Base-by-base conservation (phyloP, 2,797 vertebrate genomes). In the Acanthornis magna region DNA sequence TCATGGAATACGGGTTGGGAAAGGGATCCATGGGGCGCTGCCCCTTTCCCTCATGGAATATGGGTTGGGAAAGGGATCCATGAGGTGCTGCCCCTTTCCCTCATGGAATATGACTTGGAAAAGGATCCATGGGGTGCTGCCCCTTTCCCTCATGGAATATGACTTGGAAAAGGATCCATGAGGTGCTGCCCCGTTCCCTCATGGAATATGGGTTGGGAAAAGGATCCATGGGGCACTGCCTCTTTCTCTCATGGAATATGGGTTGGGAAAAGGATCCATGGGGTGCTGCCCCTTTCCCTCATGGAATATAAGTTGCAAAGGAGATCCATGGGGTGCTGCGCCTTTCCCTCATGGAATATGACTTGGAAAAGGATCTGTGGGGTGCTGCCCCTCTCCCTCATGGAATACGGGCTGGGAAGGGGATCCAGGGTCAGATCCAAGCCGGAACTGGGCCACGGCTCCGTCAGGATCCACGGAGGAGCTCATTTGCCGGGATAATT, bases 401-500 rank as follows among this genome's bases (percentile, higher is more conserved):
- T 11, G 55, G 40, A 40, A 10, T 27, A 38, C 38, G 11, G 38
- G 6, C 11, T 4, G 27, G 54, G 26, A 32, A 38, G 38, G 38
- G 38, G 34, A 54, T n/a, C 7, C n/a, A 25, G 23, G 67, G 34
- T n/a, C 16, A 19, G 89, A 42, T 57, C 25, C 32, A 4, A 6
- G 55, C 29, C 4, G 9, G 54, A 91, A 77, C 66, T 2, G 47
- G 54, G 51, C 2, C 8, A 45, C 40, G 13, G 34, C 72, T 86
- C 61, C 2, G 0, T 23, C 42, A 32, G 68, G 34, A 92, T 79
- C 62, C 34, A 3, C 3, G 13, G 30, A 32, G 80, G 80, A 93
- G 85, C 77, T 97, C 90, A 97, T 97, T 97, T 97, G 81, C 82
- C 4, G 19, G 77, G 21, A 62, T 97, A 97, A 97, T 97, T 97